Percentiles rank a stretch among this genome's conserved stretches.
Evolutionary conservation across 2,797 vertebrate species (phyloP).

Genomic region (Adrianichthys oophorus): DNA sequence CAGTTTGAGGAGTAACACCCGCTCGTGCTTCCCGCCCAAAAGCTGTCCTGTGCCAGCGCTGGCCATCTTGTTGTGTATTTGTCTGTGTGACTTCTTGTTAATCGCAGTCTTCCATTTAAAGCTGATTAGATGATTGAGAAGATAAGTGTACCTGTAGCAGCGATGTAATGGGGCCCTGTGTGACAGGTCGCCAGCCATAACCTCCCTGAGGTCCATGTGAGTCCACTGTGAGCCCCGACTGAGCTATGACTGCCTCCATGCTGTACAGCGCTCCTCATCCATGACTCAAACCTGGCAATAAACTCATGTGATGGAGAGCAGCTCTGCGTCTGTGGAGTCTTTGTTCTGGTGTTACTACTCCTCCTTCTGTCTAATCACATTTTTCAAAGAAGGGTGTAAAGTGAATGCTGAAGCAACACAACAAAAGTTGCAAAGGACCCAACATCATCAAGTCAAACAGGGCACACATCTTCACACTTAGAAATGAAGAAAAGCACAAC

Average conservation of each 20-base stretch:
- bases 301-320: slow-evolving; percentile 68
- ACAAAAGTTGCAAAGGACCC: no score
- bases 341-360: not conserved
- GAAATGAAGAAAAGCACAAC: no score
- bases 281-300: slow-evolving; percentile 77
- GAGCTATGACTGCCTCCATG: slow-evolving; percentile 64
- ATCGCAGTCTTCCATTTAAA: slow-evolving; percentile 61
- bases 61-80: slow-evolving; percentile 49
- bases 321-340: slow-evolving; percentile 30
- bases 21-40: slow-evolving; percentile 32
- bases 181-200: slow-evolving; percentile 33
- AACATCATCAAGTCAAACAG: no score
- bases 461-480: no score
- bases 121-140: slow-evolving; percentile 28
- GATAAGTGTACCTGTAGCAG: slow-evolving; percentile 3
- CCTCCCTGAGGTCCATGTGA: slow-evolving; percentile 4
- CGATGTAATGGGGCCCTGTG: slow-evolving; percentile 21
- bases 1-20: no score
- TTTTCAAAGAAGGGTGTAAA: no score
- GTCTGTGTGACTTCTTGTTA: slow-evolving; percentile 42
- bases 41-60: slow-evolving; percentile 3
- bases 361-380: no score
- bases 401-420: no score
- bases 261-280: slow-evolving; percentile 63
- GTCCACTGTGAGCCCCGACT: slow-evolving; percentile 35